These are phyloP conservation scores for Lymantria dispar DNA, from an alignment of 2,888 invertebrate species.

Conservation along the genomic window DNA sequence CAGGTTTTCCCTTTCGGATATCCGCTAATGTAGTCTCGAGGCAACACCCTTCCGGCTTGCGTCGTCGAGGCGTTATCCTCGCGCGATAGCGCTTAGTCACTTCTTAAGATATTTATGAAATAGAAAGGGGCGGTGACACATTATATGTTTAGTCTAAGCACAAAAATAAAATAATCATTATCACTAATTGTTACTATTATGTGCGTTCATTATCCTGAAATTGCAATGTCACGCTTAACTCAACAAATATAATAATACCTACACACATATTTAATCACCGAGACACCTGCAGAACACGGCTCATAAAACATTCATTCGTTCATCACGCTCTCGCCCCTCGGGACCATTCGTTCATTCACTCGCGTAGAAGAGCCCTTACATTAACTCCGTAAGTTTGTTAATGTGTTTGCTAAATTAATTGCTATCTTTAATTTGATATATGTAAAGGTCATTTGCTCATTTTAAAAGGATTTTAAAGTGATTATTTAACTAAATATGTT, in stretches of 20 bases:
- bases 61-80: too few relatives aligned
- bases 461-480: neutral
- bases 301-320: constrained; percentile 51
- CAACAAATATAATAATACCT: neutral
- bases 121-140: too few relatives aligned
- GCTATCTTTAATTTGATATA: constrained; percentile 15
- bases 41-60: too few relatives aligned
- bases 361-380: constrained; percentile 12
- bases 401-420: constrained; percentile 29
- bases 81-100: too few relatives aligned
- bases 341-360: constrained; percentile 34
- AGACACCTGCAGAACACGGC: constrained; percentile 17
- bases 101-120: too few relatives aligned
- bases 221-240: neutral
- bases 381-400: constrained; percentile 27
- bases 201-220: neutral
- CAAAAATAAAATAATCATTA: neutral
- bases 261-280: constrained; percentile 11
- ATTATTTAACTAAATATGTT: too few relatives aligned
- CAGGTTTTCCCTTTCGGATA: too few relatives aligned
- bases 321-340: constrained; percentile 39
- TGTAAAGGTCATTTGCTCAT: neutral
- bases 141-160: neutral
- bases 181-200: neutral
- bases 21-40: too few relatives aligned